Evolutionary conservation across 2,888 invertebrate species (phyloP).

Genomic region (Acleris emargana): DNA sequence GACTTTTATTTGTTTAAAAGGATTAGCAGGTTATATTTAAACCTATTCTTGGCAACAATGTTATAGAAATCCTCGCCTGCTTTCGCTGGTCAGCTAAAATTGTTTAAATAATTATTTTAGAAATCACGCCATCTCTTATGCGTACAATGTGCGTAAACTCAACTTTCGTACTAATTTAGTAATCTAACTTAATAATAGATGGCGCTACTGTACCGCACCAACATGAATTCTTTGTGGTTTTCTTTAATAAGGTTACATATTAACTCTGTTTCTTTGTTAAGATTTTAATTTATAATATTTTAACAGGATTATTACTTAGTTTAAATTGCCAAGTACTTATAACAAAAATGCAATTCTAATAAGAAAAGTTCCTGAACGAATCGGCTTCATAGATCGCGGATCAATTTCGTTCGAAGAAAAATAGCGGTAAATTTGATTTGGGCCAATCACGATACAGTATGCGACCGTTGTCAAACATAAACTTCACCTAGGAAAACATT

Average conservation of each 20-base stretch:
- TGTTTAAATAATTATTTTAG: no score
- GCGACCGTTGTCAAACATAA: constrained; percentile 57
- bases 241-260: neutral
- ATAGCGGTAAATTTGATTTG: constrained; percentile 66
- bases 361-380: constrained; percentile 45
- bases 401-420: constrained; percentile 52
- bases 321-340: no score
- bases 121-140: no score
- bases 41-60: no score
- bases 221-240: neutral
- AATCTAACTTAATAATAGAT: neutral
- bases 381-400: constrained; percentile 56
- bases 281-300: neutral
- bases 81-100: no score
- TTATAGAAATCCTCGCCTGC: no score
- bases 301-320: no score
- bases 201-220: neutral
- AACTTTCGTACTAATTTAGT: neutral
- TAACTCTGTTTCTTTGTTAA: neutral
- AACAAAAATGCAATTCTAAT: neutral
- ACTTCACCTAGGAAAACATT: constrained; percentile 53
- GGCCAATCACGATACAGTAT: constrained; percentile 63
- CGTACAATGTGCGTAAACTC: neutral
- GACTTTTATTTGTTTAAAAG: constrained; percentile 7
- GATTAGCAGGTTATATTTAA: no score